phyloP scores from a whole-genome alignment of 2,888 invertebrate genomes.

The Bombylius major region DNA sequence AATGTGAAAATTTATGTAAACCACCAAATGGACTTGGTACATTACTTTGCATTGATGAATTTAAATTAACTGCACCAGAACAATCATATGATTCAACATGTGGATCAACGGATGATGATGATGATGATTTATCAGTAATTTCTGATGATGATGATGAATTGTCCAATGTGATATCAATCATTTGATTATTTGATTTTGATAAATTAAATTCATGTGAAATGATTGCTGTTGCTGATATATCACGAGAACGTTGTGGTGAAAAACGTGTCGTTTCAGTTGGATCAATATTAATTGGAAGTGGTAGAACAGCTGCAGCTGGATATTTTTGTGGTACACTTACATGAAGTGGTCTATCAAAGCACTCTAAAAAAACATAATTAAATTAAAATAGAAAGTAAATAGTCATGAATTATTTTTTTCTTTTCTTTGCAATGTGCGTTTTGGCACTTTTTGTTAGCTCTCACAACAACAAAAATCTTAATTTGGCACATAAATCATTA shows the following conservation, averaged over 20 bases:
- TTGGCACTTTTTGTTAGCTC: no score
- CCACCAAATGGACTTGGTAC: conserved; percentile 57
- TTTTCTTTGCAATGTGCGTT: no score
- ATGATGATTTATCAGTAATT: conserved; percentile 12
- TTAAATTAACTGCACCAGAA: conserved; percentile 50
- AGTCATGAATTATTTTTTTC: no score
- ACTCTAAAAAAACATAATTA: not conserved
- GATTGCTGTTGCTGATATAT: conserved; percentile 49
- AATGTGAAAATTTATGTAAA: conserved; percentile 43
- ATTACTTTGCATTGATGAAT: conserved; percentile 61
- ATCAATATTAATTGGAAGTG: conserved; percentile 52
- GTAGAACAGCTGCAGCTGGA: conserved; percentile 41
- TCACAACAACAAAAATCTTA: no score
- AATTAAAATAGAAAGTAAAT: no score
- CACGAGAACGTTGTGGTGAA: conserved; percentile 49
- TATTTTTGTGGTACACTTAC: conserved; percentile 35
- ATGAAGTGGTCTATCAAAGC: not conserved
- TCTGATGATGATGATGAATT: conserved; percentile 13
- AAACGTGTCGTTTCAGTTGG: conserved; percentile 50
- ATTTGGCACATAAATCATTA: no score
- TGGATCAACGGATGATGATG: conserved; percentile 40
- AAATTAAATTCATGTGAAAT: conserved; percentile 35
- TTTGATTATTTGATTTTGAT: conserved; percentile 9
- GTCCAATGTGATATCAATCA: conserved; percentile 27
- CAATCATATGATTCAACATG: conserved; percentile 57